Conservation (phyloP, 2,113 vertebrate species). For the Callaeas wilsoni region DNA sequence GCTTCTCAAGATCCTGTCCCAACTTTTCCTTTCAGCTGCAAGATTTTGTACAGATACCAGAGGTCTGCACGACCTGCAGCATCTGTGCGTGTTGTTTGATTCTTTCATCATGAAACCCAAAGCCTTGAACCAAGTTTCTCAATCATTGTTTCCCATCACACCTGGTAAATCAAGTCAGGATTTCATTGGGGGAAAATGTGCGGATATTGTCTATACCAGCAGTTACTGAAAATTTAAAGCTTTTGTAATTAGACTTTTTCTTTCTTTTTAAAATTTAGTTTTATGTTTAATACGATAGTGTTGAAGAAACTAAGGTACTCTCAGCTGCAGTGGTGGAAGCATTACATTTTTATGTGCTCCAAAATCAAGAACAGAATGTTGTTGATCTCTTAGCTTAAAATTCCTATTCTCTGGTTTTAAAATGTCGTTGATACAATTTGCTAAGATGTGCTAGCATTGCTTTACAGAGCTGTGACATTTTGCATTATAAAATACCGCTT, state of each 20-base stretch:
- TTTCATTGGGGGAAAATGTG: background rate
- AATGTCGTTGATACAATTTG: background rate
- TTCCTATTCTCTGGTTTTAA: background rate
- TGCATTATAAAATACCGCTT: background rate
- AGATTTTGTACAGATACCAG: background rate
- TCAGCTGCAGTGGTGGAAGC: background rate
- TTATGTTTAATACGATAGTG: background rate
- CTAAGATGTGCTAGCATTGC: background rate
- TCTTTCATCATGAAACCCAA: background rate
- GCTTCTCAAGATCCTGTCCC: background rate
- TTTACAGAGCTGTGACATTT: background rate
- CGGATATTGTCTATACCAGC: background rate
- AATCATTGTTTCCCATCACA: background rate
- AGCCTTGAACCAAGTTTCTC: background rate
- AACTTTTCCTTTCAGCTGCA: background rate
- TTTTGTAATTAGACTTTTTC: background rate
- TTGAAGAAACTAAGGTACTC: background rate
- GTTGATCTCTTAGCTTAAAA: background rate
- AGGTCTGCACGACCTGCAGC: background rate
- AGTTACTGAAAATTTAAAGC: background rate
- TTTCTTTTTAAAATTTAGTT: background rate
- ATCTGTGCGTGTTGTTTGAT: accelerated
- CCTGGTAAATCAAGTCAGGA: background rate
- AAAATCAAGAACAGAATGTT: background rate
- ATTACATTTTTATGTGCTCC: background rate